Conservation (phyloP, 2,113 vertebrate species). For the Toxotes jaculatrix region DNA sequence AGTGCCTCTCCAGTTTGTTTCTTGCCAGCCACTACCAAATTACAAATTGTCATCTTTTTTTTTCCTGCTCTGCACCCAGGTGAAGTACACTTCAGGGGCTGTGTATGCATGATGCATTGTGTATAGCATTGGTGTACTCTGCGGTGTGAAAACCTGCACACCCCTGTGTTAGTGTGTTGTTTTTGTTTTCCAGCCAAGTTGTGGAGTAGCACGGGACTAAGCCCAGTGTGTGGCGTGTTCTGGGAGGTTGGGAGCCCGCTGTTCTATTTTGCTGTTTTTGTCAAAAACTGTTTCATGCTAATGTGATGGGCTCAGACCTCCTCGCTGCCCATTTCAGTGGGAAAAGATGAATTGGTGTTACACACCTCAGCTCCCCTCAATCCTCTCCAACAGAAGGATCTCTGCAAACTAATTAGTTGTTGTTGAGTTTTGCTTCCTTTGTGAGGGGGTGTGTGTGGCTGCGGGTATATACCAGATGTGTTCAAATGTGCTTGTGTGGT, state of each 20-base stretch:
- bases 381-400: conserved; percentile 13
- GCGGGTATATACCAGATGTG: not conserved
- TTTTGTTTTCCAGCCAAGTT: conserved; percentile 38
- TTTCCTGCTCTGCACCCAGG: not conserved
- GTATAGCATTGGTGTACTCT: not conserved
- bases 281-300: conserved; percentile 35
- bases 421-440: conserved; percentile 16
- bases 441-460: conserved; percentile 14
- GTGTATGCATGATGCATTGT: not conserved
- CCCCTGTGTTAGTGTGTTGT: not conserved
- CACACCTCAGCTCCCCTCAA: not conserved
- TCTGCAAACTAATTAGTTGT: conserved; percentile 44
- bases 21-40: not conserved
- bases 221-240: conserved; percentile 9
- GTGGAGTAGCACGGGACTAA: not conserved
- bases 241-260: conserved; percentile 13
- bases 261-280: conserved; percentile 47
- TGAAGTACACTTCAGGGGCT: not conserved
- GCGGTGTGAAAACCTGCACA: conserved; percentile 6
- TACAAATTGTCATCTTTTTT: not conserved
- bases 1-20: not conserved
- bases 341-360: conserved; percentile 45
- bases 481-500: not conserved
- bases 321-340: conserved; percentile 20
- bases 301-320: conserved; percentile 26